Percentiles rank a stretch among this genome's conserved stretches.
Conservation (phyloP, 1,140 invertebrate genomes). For the Paramacrobiotus metropolitanus region DNA sequence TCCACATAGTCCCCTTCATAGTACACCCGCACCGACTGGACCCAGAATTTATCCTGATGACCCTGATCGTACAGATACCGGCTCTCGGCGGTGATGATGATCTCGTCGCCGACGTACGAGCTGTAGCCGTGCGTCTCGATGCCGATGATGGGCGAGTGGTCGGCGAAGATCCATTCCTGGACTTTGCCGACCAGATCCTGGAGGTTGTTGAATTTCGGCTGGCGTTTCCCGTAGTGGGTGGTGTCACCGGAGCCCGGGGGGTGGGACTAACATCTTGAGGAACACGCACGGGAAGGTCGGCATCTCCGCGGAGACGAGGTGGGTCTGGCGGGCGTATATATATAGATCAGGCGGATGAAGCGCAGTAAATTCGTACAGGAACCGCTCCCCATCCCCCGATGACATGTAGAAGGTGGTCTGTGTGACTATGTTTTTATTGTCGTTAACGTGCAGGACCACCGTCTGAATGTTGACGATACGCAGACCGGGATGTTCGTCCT, state of each 20-base stretch:
- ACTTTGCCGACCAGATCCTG: background rate
- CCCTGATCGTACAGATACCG: background rate
- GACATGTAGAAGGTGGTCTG: conserved; percentile 1
- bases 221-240: background rate
- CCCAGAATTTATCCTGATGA: conserved; percentile 1
- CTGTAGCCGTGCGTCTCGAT: background rate
- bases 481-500: conserved; percentile 1
- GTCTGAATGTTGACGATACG: background rate
- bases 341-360: no score
- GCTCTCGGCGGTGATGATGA: background rate
- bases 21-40: background rate
- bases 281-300: background rate
- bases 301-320: background rate
- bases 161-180: background rate
- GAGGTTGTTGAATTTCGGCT: background rate
- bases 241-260: background rate
- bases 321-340: background rate
- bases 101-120: background rate
- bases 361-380: background rate
- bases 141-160: conserved; percentile 1
- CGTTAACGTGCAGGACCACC: background rate
- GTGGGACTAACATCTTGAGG: background rate
- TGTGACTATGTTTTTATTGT: background rate
- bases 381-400: background rate
- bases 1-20: conserved; percentile 2